phyloP scores from a whole-genome alignment of 2,113 vertebrate genomes.

The Vulpes ferrilata region DNA sequence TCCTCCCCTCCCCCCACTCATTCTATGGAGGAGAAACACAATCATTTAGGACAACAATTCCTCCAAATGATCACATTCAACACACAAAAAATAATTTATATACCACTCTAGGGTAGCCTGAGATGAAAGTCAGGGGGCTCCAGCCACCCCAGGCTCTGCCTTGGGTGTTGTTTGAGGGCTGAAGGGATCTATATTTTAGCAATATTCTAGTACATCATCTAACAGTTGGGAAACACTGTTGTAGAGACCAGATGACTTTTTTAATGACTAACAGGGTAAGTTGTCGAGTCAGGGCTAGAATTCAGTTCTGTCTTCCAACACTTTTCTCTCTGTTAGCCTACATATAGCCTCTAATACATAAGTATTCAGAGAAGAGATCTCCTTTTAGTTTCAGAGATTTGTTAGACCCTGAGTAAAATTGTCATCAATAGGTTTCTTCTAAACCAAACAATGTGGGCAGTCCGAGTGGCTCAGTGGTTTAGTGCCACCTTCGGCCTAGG shows the following conservation, averaged over 20 bases:
- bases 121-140: neutral
- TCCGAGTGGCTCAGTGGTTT: too few species aligned
- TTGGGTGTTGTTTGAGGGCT: neutral
- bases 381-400: neutral
- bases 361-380: neutral
- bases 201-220: neutral
- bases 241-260: constrained; percentile 50
- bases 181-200: neutral
- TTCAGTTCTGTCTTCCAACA: neutral
- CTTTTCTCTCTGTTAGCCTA: neutral
- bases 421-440: neutral
- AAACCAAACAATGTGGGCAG: neutral
- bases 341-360: fast-evolving
- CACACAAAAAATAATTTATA: neutral
- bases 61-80: neutral
- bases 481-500: too few species aligned
- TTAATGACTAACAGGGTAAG: constrained; percentile 44
- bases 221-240: neutral
- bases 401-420: neutral
- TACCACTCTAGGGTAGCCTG: neutral
- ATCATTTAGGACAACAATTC: neutral
- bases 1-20: neutral
- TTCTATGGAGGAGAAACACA: neutral
- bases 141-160: neutral
- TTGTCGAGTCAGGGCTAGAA: neutral